phyloP scores from a whole-genome alignment of 2,113 vertebrate species.

The Epinephelus cyanopodus region DNA sequence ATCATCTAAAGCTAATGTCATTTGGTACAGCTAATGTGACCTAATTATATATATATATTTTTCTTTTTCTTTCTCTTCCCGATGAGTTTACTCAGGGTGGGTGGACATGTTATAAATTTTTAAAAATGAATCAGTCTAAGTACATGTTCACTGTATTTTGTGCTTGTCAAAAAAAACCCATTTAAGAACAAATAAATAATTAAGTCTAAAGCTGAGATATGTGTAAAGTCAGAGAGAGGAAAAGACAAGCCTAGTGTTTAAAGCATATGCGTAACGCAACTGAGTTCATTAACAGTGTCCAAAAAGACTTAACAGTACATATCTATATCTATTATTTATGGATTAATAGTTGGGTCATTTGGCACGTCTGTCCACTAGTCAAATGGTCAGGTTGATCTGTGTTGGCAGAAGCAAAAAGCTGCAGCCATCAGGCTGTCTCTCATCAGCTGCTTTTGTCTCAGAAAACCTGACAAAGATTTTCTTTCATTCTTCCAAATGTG shows the following conservation, averaged over 20 bases:
- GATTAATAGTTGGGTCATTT: background rate
- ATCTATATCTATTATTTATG: background rate
- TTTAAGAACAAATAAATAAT: too few relatives aligned
- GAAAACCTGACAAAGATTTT: background rate
- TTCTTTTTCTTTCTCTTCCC: too few relatives aligned
- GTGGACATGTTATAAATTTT: too few relatives aligned
- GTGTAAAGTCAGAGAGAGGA: background rate
- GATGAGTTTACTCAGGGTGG: too few relatives aligned
- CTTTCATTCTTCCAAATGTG: background rate
- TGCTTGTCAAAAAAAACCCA: too few relatives aligned
- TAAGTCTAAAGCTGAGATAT: background rate
- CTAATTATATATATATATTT: too few relatives aligned
- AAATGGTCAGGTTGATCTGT: background rate
- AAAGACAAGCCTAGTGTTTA: background rate
- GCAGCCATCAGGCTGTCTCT: background rate
- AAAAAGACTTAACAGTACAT: background rate
- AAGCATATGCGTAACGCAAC: background rate
- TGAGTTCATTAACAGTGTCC: background rate
- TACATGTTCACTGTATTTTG: too few relatives aligned
- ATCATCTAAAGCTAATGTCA: too few relatives aligned
- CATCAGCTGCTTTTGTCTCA: slow-evolving; percentile 3
- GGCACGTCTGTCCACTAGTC: background rate
- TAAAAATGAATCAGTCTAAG: too few relatives aligned
- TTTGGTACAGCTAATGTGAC: too few relatives aligned
- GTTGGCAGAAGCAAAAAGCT: background rate